A percentile compares a stretch with the other conserved stretches of the same genome.
Evolutionary conservation across 2,113 vertebrate species (phyloP).

Genomic region (Syngnathus floridae): DNA sequence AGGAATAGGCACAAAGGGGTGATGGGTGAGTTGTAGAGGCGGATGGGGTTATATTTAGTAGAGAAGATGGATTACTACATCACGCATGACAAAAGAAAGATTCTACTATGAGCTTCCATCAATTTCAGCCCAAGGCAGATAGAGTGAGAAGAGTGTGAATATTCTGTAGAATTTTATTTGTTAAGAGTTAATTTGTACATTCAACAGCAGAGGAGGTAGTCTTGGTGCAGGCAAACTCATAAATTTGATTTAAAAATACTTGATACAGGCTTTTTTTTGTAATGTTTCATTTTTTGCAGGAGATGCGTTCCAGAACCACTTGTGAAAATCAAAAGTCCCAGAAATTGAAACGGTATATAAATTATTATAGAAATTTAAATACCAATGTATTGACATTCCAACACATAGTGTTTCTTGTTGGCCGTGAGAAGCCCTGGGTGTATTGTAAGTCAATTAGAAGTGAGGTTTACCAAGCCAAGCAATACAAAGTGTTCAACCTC

Average conservation of each 20-base stretch:
- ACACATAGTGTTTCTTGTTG: too few relatives aligned
- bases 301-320: too few relatives aligned
- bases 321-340: too few relatives aligned
- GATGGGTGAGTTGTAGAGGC: background rate
- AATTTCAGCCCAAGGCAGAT: slow-evolving; percentile 40
- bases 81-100: slow-evolving; percentile 35
- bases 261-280: too few relatives aligned
- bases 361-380: too few relatives aligned
- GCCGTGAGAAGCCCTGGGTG: too few relatives aligned
- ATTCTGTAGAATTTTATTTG: slow-evolving; percentile 27
- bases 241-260: slow-evolving; percentile 13
- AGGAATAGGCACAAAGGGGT: background rate
- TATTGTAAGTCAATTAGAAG: too few relatives aligned
- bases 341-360: too few relatives aligned
- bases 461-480: too few relatives aligned
- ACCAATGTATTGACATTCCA: too few relatives aligned
- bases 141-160: slow-evolving; percentile 24
- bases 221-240: slow-evolving; percentile 8
- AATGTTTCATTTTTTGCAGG: too few relatives aligned
- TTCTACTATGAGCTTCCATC: slow-evolving; percentile 36
- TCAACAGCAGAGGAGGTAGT: slow-evolving; percentile 26
- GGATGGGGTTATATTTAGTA: slow-evolving; percentile 17
- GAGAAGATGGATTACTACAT: slow-evolving; percentile 58
- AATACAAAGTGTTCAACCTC: too few relatives aligned
- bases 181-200: slow-evolving; percentile 38